Conservation (phyloP, 2,888 invertebrate genomes). For the Lissonota sp. region DNA sequence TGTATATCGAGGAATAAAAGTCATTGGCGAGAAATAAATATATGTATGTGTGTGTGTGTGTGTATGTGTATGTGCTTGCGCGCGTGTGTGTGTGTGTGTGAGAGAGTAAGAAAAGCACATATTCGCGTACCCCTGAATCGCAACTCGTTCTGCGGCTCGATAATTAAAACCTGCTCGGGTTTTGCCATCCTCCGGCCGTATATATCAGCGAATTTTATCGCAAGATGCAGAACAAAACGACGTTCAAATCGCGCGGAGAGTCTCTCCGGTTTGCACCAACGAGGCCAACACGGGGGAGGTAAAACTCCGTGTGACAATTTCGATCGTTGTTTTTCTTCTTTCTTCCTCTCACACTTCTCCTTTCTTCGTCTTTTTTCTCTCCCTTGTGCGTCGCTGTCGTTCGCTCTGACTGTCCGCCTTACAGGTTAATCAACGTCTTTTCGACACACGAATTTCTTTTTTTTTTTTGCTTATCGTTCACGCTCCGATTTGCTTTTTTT, state of each 20-base stretch:
- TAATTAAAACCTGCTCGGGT: constrained; percentile 92
- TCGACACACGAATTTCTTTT: constrained; percentile 12
- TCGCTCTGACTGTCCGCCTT: neutral
- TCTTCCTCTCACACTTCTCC: neutral
- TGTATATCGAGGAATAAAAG: neutral
- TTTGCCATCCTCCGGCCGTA: constrained; percentile 85
- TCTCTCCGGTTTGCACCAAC: constrained; percentile 22
- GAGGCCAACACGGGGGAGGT: constrained; percentile 11
- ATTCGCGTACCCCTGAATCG: constrained; percentile 93
- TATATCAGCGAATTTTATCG: constrained; percentile 26
- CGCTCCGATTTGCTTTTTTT: constrained; percentile 7
- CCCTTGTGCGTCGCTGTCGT: neutral
- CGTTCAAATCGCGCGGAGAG: constrained; percentile 19
- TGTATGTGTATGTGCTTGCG: neutral
- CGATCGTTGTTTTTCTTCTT: constrained; percentile 23
- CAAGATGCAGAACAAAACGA: constrained; percentile 36
- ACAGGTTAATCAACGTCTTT: constrained; percentile 1
- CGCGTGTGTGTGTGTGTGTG: too few species aligned
- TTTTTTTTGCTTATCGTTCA: constrained; percentile 18
- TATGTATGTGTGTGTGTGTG: neutral
- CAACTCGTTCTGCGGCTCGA: constrained; percentile 95
- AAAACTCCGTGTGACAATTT: constrained; percentile 45
- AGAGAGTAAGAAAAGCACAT: constrained; percentile 4
- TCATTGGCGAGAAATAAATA: neutral
- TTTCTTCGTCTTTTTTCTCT: too few species aligned